These are phyloP conservation scores for Propithecus deckenii DNA, from an alignment of 2,797 vertebrate genomes.

Conservation along the genomic window DNA sequence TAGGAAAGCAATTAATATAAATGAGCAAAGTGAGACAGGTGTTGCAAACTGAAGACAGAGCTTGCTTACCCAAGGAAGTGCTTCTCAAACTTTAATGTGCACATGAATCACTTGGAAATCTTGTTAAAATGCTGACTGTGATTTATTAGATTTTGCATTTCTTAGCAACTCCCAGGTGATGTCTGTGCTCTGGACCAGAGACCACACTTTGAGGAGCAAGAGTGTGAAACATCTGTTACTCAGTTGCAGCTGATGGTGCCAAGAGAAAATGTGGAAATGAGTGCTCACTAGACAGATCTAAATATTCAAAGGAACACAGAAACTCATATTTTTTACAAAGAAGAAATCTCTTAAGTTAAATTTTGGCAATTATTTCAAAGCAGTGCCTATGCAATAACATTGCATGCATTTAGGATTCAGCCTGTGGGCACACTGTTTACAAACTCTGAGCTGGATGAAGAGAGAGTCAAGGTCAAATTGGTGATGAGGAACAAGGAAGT, in stretches of 20 bases:
- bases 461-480: neutral
- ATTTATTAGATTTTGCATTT: slow-evolving; percentile 44
- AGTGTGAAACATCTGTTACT: slow-evolving; percentile 18
- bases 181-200: neutral
- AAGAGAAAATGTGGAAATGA: neutral
- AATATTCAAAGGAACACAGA: neutral
- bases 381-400: neutral
- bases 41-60: slow-evolving; percentile 5
- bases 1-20: neutral
- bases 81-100: slow-evolving; percentile 36
- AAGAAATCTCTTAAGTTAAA: neutral
- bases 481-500: neutral
- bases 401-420: neutral
- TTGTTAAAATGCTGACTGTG: neutral
- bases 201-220: slow-evolving; percentile 3
- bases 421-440: neutral
- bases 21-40: neutral
- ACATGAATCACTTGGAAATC: neutral
- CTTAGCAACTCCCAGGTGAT: slow-evolving; percentile 15
- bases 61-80: neutral
- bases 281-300: neutral
- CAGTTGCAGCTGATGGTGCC: neutral
- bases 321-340: neutral
- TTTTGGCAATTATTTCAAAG: neutral
- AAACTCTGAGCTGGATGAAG: neutral